These are phyloP conservation scores for Coreius guichenoti DNA, from an alignment of 2,797 vertebrate genomes.

Conservation along the genomic window DNA sequence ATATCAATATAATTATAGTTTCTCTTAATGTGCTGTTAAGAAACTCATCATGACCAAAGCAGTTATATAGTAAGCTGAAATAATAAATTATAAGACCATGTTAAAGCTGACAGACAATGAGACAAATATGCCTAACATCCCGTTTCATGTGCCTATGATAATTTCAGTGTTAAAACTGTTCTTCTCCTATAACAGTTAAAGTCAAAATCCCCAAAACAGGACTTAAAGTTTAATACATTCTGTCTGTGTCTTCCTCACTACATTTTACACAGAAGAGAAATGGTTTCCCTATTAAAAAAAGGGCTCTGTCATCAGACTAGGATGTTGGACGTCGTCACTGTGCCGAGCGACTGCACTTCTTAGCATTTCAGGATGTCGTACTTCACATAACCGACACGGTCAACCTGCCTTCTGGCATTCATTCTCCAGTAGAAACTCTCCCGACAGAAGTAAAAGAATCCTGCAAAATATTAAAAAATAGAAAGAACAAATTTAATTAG, in stretches of 20 bases:
- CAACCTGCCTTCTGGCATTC: conserved; percentile 83
- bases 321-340: conserved; percentile 27
- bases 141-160: conserved; percentile 21
- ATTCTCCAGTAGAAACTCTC: conserved; percentile 91
- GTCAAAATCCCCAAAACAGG: conserved; percentile 39
- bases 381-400: conserved; percentile 88
- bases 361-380: conserved; percentile 88
- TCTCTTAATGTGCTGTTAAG: neutral
- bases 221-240: conserved; percentile 42
- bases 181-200: conserved; percentile 19
- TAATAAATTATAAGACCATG: conserved; percentile 25
- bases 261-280: conserved; percentile 28
- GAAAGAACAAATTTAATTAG: conserved; percentile 41
- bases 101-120: conserved; percentile 23
- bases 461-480: conserved; percentile 70
- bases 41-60: conserved; percentile 20
- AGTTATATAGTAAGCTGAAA: conserved; percentile 21
- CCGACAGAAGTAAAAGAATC: conserved; percentile 87
- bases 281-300: conserved; percentile 26
- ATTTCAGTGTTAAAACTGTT: conserved; percentile 45
- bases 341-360: neutral
- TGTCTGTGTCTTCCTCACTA: conserved; percentile 15
- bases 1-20: conserved; percentile 8
- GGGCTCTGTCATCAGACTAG: conserved; percentile 23
- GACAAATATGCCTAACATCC: conserved; percentile 33